Percentiles rank a stretch among this genome's conserved stretches.
Conservation (phyloP, 2,113 vertebrate genomes). For the Apteryx owenii region DNA sequence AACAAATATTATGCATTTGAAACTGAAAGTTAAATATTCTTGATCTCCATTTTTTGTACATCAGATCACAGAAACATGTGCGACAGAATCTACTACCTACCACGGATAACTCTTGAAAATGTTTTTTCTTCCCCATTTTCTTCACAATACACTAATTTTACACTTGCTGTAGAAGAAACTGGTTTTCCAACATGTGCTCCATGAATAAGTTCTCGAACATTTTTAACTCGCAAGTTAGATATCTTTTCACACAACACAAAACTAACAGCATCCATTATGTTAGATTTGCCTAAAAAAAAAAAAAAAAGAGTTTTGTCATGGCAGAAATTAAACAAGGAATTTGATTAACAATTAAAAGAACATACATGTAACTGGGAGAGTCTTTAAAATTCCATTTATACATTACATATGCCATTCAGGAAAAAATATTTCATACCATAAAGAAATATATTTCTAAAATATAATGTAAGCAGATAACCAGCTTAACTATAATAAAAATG, state of each 20-base stretch:
- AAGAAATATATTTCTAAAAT: neutral
- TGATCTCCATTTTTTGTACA: neutral
- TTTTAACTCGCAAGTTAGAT: slow-evolving; percentile 85
- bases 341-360: neutral
- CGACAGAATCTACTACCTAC: slow-evolving; percentile 61
- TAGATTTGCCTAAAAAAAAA: slow-evolving; percentile 87
- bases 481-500: neutral
- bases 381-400: neutral
- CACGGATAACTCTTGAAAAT: slow-evolving; percentile 84
- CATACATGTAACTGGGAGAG: neutral
- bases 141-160: slow-evolving; percentile 82
- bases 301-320: neutral
- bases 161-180: slow-evolving; percentile 80
- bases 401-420: neutral
- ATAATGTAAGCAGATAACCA: neutral
- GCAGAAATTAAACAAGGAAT: neutral
- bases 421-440: neutral
- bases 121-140: slow-evolving; percentile 81
- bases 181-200: slow-evolving; percentile 91
- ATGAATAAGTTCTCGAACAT: slow-evolving; percentile 86
- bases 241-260: slow-evolving; percentile 89
- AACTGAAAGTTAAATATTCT: neutral
- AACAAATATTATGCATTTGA: neutral
- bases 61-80: neutral
- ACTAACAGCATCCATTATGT: slow-evolving; percentile 95